A percentile compares a stretch with the other conserved stretches of the same genome.
Evolutionary conservation across 2,888 invertebrate species (phyloP).

Genomic region (Oligia fasciuncula): DNA sequence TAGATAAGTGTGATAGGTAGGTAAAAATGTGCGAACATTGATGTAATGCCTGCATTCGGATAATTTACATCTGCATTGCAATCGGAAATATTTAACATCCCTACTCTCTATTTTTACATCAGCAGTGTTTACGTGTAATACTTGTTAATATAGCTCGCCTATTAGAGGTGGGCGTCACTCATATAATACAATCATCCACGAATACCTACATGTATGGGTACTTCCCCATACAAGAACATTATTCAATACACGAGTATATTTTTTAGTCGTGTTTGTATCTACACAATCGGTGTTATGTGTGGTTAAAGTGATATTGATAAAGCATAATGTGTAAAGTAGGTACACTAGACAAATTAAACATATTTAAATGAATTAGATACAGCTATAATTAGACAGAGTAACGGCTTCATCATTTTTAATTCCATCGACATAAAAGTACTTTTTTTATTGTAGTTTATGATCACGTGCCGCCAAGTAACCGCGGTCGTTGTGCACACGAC

Average conservation of each 20-base stretch:
- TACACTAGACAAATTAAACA: conserved; percentile 36
- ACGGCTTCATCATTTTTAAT: conserved; percentile 57
- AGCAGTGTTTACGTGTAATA: conserved; percentile 59
- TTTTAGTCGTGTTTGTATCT: conserved; percentile 50
- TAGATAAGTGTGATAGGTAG: conserved; percentile 28
- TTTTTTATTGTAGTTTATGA: conserved; percentile 51
- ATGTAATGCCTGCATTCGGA: conserved; percentile 52
- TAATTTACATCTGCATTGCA: conserved; percentile 54
- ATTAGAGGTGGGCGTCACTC: conserved; percentile 64
- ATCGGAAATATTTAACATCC: conserved; percentile 56
- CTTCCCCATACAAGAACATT: conserved; percentile 61
- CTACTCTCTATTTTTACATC: conserved; percentile 66
- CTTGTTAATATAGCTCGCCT: conserved; percentile 52
- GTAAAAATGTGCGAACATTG: conserved; percentile 23
- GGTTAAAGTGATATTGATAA: conserved; percentile 53
- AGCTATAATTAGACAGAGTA: conserved; percentile 46
- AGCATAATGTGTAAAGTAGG: conserved; percentile 15
- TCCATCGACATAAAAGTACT: conserved; percentile 44
- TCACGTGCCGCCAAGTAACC: conserved; percentile 50
- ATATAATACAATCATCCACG: conserved; percentile 47
- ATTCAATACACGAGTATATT: conserved; percentile 45
- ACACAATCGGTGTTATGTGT: conserved; percentile 37
- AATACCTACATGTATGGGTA: conserved; percentile 46
- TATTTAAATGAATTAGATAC: conserved; percentile 37
- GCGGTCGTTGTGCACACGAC: conserved; percentile 56